Percentiles rank a stretch among this genome's conserved stretches.
phyloP scores from a whole-genome alignment of 1,140 invertebrate genomes.

The Grapholita molesta region DNA sequence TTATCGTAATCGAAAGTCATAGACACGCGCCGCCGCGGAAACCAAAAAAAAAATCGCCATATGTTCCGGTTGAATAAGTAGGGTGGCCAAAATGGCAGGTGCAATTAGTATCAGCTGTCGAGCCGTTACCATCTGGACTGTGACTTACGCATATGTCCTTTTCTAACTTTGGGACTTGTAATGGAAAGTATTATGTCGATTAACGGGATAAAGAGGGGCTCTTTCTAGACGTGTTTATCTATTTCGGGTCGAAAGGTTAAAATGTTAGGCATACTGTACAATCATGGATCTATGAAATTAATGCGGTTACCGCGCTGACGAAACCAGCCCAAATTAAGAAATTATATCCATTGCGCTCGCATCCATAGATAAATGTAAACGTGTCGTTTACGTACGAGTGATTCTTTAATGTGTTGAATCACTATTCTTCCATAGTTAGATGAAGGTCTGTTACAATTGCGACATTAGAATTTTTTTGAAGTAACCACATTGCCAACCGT shows the following conservation, averaged over 20 bases:
- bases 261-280: neutral
- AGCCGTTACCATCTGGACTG: neutral
- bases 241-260: neutral
- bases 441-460: too few species aligned
- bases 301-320: too few species aligned
- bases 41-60: constrained; percentile 4
- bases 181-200: neutral
- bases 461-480: too few species aligned
- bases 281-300: neutral
- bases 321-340: too few species aligned
- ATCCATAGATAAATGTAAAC: too few species aligned
- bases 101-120: neutral
- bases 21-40: neutral
- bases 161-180: neutral
- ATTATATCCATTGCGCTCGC: too few species aligned
- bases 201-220: neutral
- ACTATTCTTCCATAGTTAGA: too few species aligned
- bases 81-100: neutral
- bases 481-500: too few species aligned
- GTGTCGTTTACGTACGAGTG: too few species aligned
- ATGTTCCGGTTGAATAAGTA: constrained; percentile 1
- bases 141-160: constrained; percentile 1
- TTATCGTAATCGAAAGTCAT: neutral
- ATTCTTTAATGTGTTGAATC: too few species aligned
- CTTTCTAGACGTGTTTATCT: neutral